Conservation (phyloP, 2,797 vertebrate genomes). For the Alectoris magna region DNA sequence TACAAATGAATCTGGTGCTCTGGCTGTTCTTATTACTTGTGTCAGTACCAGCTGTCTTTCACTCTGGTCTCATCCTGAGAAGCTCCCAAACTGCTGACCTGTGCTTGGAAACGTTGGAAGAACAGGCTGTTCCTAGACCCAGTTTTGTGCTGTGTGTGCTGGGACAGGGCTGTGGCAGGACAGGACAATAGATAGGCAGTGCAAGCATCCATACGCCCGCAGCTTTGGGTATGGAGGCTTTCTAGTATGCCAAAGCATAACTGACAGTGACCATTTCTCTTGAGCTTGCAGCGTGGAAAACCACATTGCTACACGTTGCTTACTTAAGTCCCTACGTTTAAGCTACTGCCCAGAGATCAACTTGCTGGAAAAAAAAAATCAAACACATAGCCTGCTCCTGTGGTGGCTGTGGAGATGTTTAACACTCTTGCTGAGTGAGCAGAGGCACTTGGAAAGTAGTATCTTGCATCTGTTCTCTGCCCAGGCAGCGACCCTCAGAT, state of each 20-base stretch:
- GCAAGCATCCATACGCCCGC: neutral
- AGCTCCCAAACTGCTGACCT: neutral
- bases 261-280: neutral
- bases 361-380: neutral
- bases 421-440: neutral
- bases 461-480: neutral
- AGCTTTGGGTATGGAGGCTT: neutral
- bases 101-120: neutral
- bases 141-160: rapidly evolving
- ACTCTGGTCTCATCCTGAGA: neutral
- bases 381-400: neutral
- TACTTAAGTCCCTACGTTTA: neutral
- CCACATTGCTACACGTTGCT: neutral
- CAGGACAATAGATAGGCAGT: neutral
- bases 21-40: slow-evolving; percentile 23
- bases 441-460: neutral
- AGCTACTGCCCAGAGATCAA: neutral
- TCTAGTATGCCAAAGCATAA: neutral
- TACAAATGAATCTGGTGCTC: neutral
- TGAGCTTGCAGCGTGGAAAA: neutral
- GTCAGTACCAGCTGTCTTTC: neutral
- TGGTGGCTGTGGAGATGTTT: no score
- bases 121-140: neutral
- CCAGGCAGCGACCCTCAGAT: neutral
- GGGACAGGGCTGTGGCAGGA: neutral